A percentile compares a stretch with the other conserved stretches of the same genome.
Evolutionary conservation across 2,888 invertebrate species (phyloP).

Genomic region (Uloborus plumipes): DNA sequence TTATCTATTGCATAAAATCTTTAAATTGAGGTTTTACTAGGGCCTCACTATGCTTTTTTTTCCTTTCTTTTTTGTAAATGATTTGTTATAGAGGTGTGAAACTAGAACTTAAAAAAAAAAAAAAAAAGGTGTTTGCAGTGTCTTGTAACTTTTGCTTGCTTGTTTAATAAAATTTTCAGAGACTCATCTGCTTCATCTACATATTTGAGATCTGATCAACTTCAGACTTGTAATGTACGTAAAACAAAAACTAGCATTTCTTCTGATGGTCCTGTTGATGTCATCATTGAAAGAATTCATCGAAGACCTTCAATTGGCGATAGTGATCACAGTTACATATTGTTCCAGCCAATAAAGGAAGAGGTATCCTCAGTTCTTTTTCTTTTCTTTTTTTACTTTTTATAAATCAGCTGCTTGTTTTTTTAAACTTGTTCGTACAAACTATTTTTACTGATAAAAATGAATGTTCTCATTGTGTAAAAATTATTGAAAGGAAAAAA

Average conservation of each 20-base stretch:
- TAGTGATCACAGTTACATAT: slow-evolving; percentile 50
- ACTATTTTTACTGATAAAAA: too few relatives aligned
- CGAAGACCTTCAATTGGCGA: slow-evolving; percentile 27
- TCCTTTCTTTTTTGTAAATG: too few relatives aligned
- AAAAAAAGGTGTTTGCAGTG: too few relatives aligned
- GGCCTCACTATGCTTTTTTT: too few relatives aligned
- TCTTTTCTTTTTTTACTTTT: neutral
- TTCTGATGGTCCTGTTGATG: slow-evolving; percentile 23
- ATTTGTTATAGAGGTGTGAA: too few relatives aligned
- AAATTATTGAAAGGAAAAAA: too few relatives aligned
- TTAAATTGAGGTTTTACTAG: too few relatives aligned
- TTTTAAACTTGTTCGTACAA: neutral
- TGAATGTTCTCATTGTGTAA: too few relatives aligned
- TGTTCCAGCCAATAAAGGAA: slow-evolving; percentile 55
- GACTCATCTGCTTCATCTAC: slow-evolving; percentile 36
- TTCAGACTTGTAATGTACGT: slow-evolving; percentile 2
- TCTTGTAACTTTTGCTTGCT: too few relatives aligned
- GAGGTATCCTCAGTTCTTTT: slow-evolving; percentile 17
- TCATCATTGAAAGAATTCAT: slow-evolving; percentile 30
- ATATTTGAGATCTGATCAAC: slow-evolving; percentile 43
- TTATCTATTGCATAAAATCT: too few relatives aligned
- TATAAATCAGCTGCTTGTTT: neutral
- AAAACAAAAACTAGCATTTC: neutral
- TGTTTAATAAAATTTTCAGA: slow-evolving; percentile 7
- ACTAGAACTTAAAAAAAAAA: too few relatives aligned